Evolutionary conservation across 2,113 vertebrate species (phyloP).

Genomic region (Centrocercus urophasianus): DNA sequence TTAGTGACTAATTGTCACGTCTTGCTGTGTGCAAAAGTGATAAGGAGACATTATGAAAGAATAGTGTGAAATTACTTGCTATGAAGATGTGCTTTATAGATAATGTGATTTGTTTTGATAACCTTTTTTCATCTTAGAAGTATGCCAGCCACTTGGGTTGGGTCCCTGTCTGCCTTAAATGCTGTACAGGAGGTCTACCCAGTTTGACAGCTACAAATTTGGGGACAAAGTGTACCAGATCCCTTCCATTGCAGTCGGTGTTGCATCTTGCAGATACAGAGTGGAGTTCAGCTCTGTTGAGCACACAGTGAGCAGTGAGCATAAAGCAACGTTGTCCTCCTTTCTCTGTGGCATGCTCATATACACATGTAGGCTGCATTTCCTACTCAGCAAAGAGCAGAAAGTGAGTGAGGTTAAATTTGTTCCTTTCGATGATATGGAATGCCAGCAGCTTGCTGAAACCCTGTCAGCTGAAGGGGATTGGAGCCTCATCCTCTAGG

Average conservation of each 20-base stretch:
- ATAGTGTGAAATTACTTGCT: slow-evolving; percentile 22
- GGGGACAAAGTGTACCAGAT: background rate
- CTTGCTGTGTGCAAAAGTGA: slow-evolving; percentile 8
- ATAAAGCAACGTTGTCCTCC: background rate
- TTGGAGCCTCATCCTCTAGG: background rate
- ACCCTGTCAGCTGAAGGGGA: too few relatives aligned
- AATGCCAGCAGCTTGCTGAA: background rate
- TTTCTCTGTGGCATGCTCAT: background rate
- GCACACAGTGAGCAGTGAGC: too few relatives aligned
- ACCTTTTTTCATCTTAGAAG: background rate
- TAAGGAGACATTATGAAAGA: background rate
- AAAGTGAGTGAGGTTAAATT: background rate
- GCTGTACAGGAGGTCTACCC: background rate
- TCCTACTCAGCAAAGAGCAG: background rate
- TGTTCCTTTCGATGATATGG: background rate
- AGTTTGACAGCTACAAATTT: background rate
- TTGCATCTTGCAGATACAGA: background rate
- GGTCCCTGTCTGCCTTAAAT: background rate
- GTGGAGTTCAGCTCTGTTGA: background rate
- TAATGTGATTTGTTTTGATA: background rate
- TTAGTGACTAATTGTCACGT: background rate
- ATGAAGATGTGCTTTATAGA: background rate
- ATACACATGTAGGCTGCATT: background rate
- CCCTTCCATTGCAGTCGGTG: background rate
- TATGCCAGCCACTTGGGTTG: rapidly evolving